Evolutionary conservation across 2,797 vertebrate species (phyloP).

Genomic region (Galago senegalensis): DNA sequence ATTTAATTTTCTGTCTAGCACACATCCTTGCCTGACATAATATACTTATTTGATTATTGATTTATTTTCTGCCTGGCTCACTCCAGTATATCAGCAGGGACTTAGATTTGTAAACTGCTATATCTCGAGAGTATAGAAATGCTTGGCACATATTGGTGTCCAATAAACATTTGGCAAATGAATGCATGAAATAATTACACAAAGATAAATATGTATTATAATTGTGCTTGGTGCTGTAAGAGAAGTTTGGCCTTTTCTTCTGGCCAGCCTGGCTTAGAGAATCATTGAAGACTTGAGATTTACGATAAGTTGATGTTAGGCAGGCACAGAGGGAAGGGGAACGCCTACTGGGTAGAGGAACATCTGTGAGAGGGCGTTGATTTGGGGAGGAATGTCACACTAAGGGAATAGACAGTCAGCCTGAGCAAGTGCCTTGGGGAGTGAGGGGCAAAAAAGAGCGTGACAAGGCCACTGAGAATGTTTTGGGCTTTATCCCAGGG

Average conservation of each 20-base stretch:
- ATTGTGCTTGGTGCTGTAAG: neutral
- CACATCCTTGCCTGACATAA: neutral
- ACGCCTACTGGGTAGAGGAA: neutral
- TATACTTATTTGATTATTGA: neutral
- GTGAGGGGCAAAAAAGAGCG: neutral
- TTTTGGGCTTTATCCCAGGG: neutral
- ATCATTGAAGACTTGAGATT: neutral
- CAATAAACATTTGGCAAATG: neutral
- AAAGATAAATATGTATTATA: slow-evolving; percentile 1
- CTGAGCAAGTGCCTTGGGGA: neutral
- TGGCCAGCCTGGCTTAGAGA: neutral
- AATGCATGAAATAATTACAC: slow-evolving; percentile 46
- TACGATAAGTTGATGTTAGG: neutral
- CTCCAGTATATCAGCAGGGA: neutral
- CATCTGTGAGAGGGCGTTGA: neutral
- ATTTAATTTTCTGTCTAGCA: neutral
- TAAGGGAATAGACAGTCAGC: neutral
- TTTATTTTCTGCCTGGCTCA: slow-evolving; percentile 17
- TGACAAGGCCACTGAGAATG: neutral
- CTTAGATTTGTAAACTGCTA: neutral
- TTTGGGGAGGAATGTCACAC: neutral
- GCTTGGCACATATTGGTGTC: neutral
- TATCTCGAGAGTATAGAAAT: slow-evolving; percentile 7
- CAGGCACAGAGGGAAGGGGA: neutral
- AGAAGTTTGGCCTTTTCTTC: neutral